These are phyloP conservation scores for Catocala sponsa DNA, from an alignment of 2,888 invertebrate species.

Conservation along the genomic window DNA sequence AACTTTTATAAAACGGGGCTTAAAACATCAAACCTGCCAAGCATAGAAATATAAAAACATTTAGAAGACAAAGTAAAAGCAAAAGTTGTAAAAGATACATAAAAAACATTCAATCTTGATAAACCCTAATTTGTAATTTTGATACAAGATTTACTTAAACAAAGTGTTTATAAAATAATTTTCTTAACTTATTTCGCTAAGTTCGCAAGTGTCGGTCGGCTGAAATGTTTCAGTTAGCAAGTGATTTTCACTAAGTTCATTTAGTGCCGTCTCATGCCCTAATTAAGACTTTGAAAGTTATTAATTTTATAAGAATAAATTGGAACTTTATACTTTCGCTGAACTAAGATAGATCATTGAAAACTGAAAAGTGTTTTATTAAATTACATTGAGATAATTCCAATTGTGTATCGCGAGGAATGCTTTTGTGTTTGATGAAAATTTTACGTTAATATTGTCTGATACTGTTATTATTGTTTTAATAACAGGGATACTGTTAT, in stretches of 20 bases:
- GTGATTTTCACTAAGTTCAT: slow-evolving; percentile 24
- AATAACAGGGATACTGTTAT: too few species aligned
- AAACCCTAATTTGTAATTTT: slow-evolving; percentile 15
- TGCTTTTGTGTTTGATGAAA: not conserved
- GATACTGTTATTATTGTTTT: too few species aligned
- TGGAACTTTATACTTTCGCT: slow-evolving; percentile 22
- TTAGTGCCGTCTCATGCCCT: slow-evolving; percentile 31
- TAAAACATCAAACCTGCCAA: not conserved
- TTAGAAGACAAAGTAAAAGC: not conserved
- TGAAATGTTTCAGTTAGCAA: slow-evolving; percentile 20
- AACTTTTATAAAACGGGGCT: not conserved
- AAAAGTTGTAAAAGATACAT: slow-evolving; percentile 4
- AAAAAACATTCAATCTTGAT: slow-evolving; percentile 8
- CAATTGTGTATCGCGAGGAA: slow-evolving; percentile 1
- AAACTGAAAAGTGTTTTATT: slow-evolving; percentile 24
- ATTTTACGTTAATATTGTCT: not conserved
- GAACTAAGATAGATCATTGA: slow-evolving; percentile 22
- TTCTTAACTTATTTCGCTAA: slow-evolving; percentile 24
- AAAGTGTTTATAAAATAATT: slow-evolving; percentile 24
- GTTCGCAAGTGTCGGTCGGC: slow-evolving; percentile 16
- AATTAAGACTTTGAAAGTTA: slow-evolving; percentile 39
- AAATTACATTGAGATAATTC: slow-evolving; percentile 15
- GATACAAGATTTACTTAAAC: slow-evolving; percentile 7
- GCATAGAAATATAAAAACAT: not conserved
- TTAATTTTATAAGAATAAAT: slow-evolving; percentile 34